Evolutionary conservation across 2,113 vertebrate genomes (phyloP).

Genomic region (Ammospiza nelsoni): DNA sequence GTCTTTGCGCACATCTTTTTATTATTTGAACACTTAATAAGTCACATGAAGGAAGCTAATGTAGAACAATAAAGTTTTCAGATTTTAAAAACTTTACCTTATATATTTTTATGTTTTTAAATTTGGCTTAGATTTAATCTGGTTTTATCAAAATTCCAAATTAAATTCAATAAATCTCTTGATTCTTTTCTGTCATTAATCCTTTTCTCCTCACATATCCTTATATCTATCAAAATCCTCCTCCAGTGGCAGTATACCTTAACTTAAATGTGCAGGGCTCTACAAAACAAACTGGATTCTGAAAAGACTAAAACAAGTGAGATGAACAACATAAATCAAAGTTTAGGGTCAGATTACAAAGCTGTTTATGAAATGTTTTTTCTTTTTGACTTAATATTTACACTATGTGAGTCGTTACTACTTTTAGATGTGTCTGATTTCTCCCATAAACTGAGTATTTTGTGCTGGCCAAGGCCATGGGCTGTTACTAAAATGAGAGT

Average conservation of each 20-base stretch:
- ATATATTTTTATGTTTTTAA: not conserved
- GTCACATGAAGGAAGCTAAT: not conserved
- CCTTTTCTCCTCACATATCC: not conserved
- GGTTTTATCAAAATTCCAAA: not conserved
- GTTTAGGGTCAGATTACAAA: not conserved
- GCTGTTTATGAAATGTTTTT: not conserved
- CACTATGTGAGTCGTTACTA: fast-evolving
- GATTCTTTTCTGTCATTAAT: not conserved
- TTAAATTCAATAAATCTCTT: not conserved
- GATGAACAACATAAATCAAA: not conserved
- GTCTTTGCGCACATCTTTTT: not conserved
- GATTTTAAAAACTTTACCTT: not conserved
- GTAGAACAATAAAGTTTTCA: not conserved
- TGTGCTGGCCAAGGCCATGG: not conserved
- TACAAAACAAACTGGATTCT: not conserved
- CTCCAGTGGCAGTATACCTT: not conserved
- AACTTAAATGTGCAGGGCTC: fast-evolving
- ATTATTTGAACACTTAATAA: not conserved
- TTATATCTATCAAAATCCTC: not conserved
- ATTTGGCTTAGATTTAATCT: not conserved
- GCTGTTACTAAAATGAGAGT: not conserved
- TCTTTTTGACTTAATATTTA: not conserved
- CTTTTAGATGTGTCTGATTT: not conserved
- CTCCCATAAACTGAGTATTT: not conserved
- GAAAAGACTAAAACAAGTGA: not conserved